Conservation (phyloP, 2,113 vertebrate species). For the Brachypteracias leptosomus region DNA sequence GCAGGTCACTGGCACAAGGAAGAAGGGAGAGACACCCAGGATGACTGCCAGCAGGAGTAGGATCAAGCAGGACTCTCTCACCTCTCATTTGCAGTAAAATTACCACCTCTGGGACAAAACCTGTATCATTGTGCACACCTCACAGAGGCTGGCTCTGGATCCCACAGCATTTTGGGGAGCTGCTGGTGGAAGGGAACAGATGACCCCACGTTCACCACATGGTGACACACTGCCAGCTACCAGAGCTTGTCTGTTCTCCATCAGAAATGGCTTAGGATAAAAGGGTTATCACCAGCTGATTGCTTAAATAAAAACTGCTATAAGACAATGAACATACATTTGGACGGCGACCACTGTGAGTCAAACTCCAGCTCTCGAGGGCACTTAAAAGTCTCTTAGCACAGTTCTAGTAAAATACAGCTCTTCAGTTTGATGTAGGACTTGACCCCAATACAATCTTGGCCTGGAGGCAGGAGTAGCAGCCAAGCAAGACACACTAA, state of each 20-base stretch:
- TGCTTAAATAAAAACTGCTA: neutral
- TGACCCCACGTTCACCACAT: neutral
- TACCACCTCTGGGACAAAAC: neutral
- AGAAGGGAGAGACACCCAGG: neutral
- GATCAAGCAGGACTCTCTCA: neutral
- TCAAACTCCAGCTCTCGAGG: neutral
- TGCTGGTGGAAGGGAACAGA: neutral
- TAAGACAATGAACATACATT: neutral
- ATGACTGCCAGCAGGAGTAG: neutral
- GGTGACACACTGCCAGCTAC: fast-evolving
- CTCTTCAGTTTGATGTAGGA: neutral
- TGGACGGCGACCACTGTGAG: neutral
- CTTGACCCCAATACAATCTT: neutral
- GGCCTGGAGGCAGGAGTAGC: neutral
- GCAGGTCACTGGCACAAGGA: neutral
- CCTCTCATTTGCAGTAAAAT: neutral
- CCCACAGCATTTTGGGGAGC: neutral
- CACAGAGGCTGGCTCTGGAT: neutral
- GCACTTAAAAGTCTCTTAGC: neutral
- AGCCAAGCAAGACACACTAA: neutral
- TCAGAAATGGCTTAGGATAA: neutral
- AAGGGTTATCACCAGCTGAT: neutral
- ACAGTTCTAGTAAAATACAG: neutral
- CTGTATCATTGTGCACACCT: neutral
- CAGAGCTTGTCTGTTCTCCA: neutral